Conservation (phyloP, 2,113 vertebrate species). For the Cephalopholis sonnerati region DNA sequence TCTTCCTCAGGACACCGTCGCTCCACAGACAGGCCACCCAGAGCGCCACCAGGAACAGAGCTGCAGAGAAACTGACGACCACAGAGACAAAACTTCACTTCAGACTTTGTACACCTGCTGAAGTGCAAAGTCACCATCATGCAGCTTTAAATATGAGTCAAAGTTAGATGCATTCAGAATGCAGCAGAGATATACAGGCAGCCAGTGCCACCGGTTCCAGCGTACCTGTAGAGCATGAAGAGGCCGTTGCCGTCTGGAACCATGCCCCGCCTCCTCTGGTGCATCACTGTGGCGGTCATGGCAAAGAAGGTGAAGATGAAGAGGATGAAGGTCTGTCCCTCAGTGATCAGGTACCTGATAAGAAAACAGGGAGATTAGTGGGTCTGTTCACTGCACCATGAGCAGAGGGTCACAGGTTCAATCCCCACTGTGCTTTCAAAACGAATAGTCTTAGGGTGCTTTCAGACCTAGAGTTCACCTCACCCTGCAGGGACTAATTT, state of each 20-base stretch:
- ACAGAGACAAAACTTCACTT: neutral
- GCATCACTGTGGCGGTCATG: constrained; percentile 91
- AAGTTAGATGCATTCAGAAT: neutral
- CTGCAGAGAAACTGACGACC: constrained; percentile 82
- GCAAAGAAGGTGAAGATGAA: constrained; percentile 93
- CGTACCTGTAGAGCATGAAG: constrained; percentile 87
- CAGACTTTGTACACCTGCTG: no score
- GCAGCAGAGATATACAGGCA: no score
- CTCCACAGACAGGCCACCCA: constrained; percentile 93
- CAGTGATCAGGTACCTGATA: constrained; percentile 91
- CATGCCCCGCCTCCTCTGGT: constrained; percentile 87
- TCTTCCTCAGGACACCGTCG: constrained; percentile 87
- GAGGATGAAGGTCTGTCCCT: constrained; percentile 94
- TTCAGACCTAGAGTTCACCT: no score
- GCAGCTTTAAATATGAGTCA: no score
- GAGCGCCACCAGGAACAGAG: constrained; percentile 85
- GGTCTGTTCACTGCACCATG: neutral
- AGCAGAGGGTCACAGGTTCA: neutral
- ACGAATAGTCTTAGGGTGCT: no score
- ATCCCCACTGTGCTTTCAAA: neutral
- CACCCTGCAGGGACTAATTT: no score
- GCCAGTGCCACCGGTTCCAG: neutral
- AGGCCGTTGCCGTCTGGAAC: constrained; percentile 89
- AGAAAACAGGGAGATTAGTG: neutral
- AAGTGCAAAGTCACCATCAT: no score